Conservation (phyloP, 2,888 invertebrate species). For the Trissoscelio sp. region DNA sequence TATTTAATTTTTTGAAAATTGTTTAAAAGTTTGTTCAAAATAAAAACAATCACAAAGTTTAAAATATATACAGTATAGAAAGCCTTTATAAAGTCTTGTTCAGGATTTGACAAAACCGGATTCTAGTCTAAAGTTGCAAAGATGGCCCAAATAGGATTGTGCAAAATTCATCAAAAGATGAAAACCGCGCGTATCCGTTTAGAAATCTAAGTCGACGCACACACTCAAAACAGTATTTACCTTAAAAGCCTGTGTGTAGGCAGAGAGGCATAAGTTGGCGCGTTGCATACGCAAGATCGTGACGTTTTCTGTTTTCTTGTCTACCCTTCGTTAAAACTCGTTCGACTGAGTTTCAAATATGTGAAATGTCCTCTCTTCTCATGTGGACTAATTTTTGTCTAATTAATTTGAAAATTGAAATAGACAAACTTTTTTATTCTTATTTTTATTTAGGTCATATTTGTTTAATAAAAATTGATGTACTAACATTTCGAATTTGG, state of each 20-base stretch:
- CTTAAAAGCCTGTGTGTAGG: slow-evolving; percentile 47
- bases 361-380: slow-evolving; percentile 37
- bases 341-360: slow-evolving; percentile 67
- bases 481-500: no score
- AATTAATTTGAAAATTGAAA: background rate
- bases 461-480: no score
- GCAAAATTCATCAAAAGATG: slow-evolving; percentile 58
- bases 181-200: slow-evolving; percentile 43
- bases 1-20: no score
- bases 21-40: no score
- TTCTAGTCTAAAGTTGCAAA: slow-evolving; percentile 30
- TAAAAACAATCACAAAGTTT: no score
- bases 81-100: no score
- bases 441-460: no score
- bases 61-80: no score
- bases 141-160: slow-evolving; percentile 51
- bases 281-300: slow-evolving; percentile 71
- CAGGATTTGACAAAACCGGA: slow-evolving; percentile 16
- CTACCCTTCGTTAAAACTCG: slow-evolving; percentile 70
- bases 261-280: slow-evolving; percentile 41
- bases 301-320: slow-evolving; percentile 76
- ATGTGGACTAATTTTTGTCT: background rate
- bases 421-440: background rate
- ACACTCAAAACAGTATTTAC: slow-evolving; percentile 19
- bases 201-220: slow-evolving; percentile 43